These are phyloP conservation scores for Thecophora atra DNA, from an alignment of 2,888 invertebrate genomes.

Conservation along the genomic window DNA sequence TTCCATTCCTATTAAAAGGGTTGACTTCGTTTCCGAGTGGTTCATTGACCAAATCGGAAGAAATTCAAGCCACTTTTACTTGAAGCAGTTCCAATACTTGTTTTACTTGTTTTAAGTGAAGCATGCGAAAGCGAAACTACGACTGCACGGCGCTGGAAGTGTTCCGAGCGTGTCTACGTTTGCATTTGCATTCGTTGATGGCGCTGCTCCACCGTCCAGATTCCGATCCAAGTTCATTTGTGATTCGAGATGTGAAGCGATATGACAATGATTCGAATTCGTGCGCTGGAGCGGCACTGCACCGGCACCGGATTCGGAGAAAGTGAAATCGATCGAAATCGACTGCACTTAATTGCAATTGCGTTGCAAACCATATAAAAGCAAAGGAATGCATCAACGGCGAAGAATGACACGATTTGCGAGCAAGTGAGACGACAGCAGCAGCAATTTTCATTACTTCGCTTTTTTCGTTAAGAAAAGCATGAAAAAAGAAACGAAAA, in stretches of 20 bases:
- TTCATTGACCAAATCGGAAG: conserved; percentile 10
- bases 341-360: conserved; percentile 13
- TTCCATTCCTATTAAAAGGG: no score
- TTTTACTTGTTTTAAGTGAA: not conserved
- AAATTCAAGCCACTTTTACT: not conserved
- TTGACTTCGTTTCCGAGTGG: not conserved
- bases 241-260: not conserved
- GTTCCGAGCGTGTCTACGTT: not conserved
- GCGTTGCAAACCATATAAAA: not conserved
- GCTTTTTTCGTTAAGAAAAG: no score
- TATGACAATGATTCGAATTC: not conserved
- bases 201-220: not conserved
- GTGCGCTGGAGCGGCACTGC: not conserved
- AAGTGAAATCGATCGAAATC: conserved; percentile 18
- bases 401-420: conserved; percentile 15
- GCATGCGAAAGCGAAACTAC: conserved; percentile 27
- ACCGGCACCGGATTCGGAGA: conserved; percentile 10
- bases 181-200: conserved; percentile 7
- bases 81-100: not conserved
- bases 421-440: not conserved
- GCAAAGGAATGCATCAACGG: conserved; percentile 8
- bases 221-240: conserved; percentile 10
- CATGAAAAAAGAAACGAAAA: no score
- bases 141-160: not conserved
- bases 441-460: no score